These are phyloP conservation scores for Nerophis lumbriciformis DNA, from an alignment of 2,113 vertebrate species.

Conservation along the genomic window DNA sequence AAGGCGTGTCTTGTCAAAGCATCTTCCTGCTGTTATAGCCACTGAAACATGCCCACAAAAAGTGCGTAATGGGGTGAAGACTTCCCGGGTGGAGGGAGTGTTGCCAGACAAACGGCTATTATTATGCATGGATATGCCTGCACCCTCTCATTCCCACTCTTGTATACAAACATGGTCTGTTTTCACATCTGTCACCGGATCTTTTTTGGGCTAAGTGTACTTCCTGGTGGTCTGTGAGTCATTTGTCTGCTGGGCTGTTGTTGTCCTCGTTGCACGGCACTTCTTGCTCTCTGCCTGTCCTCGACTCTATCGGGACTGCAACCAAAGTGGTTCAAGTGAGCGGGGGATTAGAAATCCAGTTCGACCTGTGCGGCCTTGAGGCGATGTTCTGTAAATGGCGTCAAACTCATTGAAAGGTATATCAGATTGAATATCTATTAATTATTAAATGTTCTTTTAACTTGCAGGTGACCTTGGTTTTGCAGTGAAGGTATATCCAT, in stretches of 20 bases:
- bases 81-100: no score
- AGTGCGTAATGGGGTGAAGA: no score
- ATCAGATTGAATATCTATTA: neutral
- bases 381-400: no score
- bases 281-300: conserved; percentile 29
- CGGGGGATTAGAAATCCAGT: conserved; percentile 33
- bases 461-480: conserved; percentile 51
- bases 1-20: no score
- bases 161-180: neutral
- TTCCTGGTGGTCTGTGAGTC: conserved; percentile 35
- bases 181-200: conserved; percentile 1
- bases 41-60: no score
- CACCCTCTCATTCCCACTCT: neutral
- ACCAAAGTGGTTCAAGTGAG: conserved; percentile 38
- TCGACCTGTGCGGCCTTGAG: conserved; percentile 23
- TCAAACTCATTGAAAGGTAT: no score
- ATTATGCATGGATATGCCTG: neutral
- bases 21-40: no score
- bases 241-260: conserved; percentile 33
- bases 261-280: conserved; percentile 44
- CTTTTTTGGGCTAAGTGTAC: conserved; percentile 12
- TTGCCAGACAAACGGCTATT: no score
- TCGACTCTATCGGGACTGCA: conserved; percentile 37
- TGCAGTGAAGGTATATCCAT: conserved; percentile 52
- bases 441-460: conserved; percentile 20